A percentile compares a stretch with the other conserved stretches of the same genome.
These are phyloP conservation scores for Takifugu bimaculatus DNA, from an alignment of 2,113 vertebrate genomes.

Conservation along the genomic window DNA sequence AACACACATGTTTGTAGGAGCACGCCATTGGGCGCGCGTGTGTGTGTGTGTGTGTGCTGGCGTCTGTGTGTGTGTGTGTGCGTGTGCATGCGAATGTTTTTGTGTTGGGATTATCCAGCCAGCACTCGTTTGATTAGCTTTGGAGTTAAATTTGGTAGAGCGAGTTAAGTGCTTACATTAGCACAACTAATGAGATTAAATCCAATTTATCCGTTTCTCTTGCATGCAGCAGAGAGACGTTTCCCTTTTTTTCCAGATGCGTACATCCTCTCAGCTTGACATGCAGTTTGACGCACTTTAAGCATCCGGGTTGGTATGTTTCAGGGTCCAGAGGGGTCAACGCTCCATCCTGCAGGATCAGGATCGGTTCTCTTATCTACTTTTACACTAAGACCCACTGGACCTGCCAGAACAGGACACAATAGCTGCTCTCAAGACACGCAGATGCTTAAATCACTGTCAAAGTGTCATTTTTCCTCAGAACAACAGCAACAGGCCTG, in stretches of 20 bases:
- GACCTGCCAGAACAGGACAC: conserved; percentile 27
- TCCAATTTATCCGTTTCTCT: conserved; percentile 2
- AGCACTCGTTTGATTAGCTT: conserved; percentile 61
- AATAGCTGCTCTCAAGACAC: conserved; percentile 28
- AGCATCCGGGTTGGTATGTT: not conserved
- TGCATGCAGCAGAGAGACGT: not conserved
- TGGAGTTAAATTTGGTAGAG: conserved; percentile 57
- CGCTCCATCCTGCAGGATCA: not conserved
- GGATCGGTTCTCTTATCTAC: conserved; percentile 20
- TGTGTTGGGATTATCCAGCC: conserved; percentile 40
- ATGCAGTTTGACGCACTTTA: not conserved
- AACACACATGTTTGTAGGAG: not conserved
- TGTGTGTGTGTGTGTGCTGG: not conserved
- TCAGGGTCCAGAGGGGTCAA: too few relatives aligned
- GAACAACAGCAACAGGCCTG: not conserved
- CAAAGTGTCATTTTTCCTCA: conserved; percentile 18
- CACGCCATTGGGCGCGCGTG: too few relatives aligned
- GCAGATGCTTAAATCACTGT: conserved; percentile 48
- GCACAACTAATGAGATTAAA: not conserved
- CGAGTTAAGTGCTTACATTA: conserved; percentile 33
- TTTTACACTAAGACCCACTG: conserved; percentile 5
- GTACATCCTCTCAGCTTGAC: too few relatives aligned
- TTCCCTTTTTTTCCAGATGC: not conserved
- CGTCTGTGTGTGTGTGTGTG: not conserved
- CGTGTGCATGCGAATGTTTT: conserved; percentile 1